phyloP scores from a whole-genome alignment of 2,888 invertebrate species.

The Eretmocerus hayati region DNA sequence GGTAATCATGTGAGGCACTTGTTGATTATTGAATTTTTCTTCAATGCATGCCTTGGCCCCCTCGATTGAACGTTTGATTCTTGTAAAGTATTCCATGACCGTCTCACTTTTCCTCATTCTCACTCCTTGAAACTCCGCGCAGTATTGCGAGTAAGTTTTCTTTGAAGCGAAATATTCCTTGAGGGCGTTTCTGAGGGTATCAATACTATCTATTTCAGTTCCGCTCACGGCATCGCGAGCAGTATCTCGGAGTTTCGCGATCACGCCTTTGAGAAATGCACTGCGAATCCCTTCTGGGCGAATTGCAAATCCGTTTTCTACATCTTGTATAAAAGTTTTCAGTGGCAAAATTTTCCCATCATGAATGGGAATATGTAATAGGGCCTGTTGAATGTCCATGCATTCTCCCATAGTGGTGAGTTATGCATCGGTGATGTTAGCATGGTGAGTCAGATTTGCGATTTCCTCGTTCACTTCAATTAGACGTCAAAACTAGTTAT shows the following conservation, averaged over 20 bases:
- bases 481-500: no score
- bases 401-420: not conserved
- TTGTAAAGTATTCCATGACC: not conserved
- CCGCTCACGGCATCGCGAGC: not conserved
- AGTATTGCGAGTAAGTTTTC: not conserved
- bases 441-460: not conserved
- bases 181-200: not conserved
- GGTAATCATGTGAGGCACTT: not conserved
- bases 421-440: not conserved
- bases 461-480: no score
- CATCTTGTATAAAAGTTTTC: constrained; percentile 1
- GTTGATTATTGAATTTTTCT: not conserved
- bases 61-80: not conserved
- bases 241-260: not conserved
- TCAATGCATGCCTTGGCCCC: not conserved
- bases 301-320: not conserved
- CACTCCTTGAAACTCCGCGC: not conserved
- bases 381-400: not conserved
- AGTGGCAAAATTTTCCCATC: not conserved
- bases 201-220: not conserved
- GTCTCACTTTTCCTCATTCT: not conserved
- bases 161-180: constrained; percentile 1
- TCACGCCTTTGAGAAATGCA: not conserved
- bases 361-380: not conserved
- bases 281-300: not conserved